These are phyloP conservation scores for Eira barbara DNA, from an alignment of 2,113 vertebrate genomes.

Conservation along the genomic window DNA sequence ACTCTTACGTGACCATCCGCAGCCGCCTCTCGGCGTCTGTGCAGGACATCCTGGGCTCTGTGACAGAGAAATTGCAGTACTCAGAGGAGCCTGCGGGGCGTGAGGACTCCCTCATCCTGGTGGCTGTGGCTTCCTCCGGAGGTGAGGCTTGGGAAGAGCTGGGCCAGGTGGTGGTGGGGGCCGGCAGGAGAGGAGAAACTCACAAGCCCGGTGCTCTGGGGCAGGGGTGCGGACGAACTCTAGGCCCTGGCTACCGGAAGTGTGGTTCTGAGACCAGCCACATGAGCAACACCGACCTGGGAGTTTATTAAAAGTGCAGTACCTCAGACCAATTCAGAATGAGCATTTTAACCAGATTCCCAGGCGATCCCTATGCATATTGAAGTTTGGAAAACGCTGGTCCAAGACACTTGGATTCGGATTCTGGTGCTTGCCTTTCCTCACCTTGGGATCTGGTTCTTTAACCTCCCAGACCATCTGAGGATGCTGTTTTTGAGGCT, in stretches of 20 bases:
- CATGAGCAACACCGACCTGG: neutral
- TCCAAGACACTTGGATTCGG: neutral
- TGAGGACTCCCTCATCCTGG: conserved; percentile 91
- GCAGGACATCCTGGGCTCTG: conserved; percentile 94
- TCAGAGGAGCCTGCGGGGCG: conserved; percentile 91
- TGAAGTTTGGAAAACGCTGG: neutral
- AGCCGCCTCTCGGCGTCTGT: conserved; percentile 96
- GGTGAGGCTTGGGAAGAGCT: conserved; percentile 79
- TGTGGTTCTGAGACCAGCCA: neutral
- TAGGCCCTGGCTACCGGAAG: neutral
- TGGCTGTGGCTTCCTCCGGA: conserved; percentile 93
- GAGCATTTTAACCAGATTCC: neutral
- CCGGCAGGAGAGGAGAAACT: neutral
- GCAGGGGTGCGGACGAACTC: neutral
- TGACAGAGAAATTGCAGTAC: conserved; percentile 96
- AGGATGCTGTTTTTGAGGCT: neutral
- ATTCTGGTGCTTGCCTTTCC: neutral
- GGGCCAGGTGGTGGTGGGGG: neutral
- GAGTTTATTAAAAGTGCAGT: neutral
- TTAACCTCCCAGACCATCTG: neutral
- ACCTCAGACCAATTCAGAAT: neutral
- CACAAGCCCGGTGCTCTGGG: neutral
- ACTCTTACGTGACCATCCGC: conserved; percentile 97
- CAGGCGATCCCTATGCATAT: neutral
- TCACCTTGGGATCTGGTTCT: neutral